Conservation (phyloP, 2,113 vertebrate species). For the Aplodontia rufa region DNA sequence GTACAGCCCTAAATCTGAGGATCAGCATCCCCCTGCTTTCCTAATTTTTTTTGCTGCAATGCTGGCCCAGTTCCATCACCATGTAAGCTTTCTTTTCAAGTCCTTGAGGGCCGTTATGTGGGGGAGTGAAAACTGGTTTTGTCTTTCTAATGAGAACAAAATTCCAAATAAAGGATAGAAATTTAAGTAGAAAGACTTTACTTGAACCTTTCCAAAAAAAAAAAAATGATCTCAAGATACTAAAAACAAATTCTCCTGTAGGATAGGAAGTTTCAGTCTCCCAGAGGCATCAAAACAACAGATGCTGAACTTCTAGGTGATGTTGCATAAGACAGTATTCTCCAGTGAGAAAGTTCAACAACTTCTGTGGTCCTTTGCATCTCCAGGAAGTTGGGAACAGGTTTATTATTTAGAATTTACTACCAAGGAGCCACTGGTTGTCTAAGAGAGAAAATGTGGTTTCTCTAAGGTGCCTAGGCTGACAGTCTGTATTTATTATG, state of each 20-base stretch:
- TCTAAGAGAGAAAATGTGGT: not conserved
- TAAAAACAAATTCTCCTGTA: not conserved
- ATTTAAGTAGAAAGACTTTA: conserved; percentile 9
- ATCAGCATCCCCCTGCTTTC: rapidly evolving
- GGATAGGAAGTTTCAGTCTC: not conserved
- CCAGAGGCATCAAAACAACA: not conserved
- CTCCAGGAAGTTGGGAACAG: not conserved
- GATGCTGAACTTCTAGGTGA: conserved; percentile 9
- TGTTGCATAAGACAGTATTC: not conserved
- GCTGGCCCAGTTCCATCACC: not conserved
- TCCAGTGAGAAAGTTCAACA: not conserved
- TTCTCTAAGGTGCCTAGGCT: not conserved
- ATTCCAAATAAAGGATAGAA: not conserved
- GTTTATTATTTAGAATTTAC: conserved; percentile 33
- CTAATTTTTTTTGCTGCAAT: not conserved
- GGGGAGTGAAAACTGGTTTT: not conserved
- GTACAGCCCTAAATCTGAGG: too few species aligned
- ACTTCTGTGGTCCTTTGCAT: not conserved
- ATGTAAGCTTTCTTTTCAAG: not conserved
- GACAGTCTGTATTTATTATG: not conserved
- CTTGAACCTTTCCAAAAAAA: conserved; percentile 1
- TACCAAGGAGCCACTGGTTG: not conserved
- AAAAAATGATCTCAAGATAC: not conserved
- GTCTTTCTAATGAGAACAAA: not conserved
- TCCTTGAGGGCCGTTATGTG: not conserved